These are phyloP conservation scores for Capromys pilorides DNA, from an alignment of 2,797 vertebrate genomes.

Conservation along the genomic window DNA sequence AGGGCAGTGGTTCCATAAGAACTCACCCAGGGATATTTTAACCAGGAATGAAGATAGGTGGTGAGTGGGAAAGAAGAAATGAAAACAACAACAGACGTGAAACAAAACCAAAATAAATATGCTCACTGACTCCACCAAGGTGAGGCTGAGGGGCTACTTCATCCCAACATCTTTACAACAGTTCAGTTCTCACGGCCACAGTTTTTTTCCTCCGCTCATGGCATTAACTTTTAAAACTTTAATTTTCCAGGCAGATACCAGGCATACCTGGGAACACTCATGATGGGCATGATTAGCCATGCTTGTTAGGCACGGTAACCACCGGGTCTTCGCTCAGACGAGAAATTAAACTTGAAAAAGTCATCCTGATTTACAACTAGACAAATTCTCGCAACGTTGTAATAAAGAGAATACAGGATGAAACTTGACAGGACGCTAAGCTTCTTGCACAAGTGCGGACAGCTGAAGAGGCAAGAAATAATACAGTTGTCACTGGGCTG, in stretches of 20 bases:
- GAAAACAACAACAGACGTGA: constrained; percentile 38
- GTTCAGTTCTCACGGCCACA: constrained; percentile 34
- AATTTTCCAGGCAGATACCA: constrained; percentile 78
- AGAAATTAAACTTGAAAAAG: constrained; percentile 71
- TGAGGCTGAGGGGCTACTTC: not conserved
- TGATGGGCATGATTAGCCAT: constrained; percentile 65
- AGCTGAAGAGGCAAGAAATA: constrained; percentile 84
- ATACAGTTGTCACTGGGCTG: constrained; percentile 80
- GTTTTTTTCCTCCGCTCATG: constrained; percentile 58
- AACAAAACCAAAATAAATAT: not conserved
- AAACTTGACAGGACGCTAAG: constrained; percentile 81
- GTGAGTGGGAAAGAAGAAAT: not conserved
- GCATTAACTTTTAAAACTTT: constrained; percentile 73
- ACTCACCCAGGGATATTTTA: constrained; percentile 43
- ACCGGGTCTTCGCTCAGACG: constrained; percentile 49
- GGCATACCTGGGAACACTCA: constrained; percentile 75
- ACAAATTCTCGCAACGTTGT: constrained; percentile 71
- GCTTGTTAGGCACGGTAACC: constrained; percentile 70
- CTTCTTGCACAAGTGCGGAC: constrained; percentile 80
- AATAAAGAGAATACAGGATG: constrained; percentile 79
- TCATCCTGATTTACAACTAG: constrained; percentile 74
- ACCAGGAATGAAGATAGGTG: not conserved
- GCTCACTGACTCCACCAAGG: constrained; percentile 21
- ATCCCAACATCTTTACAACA: not conserved
- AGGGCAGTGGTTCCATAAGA: constrained; percentile 3